These are phyloP conservation scores for Acestrorhynchus altus DNA, from an alignment of 2,797 vertebrate species.

Conservation along the genomic window DNA sequence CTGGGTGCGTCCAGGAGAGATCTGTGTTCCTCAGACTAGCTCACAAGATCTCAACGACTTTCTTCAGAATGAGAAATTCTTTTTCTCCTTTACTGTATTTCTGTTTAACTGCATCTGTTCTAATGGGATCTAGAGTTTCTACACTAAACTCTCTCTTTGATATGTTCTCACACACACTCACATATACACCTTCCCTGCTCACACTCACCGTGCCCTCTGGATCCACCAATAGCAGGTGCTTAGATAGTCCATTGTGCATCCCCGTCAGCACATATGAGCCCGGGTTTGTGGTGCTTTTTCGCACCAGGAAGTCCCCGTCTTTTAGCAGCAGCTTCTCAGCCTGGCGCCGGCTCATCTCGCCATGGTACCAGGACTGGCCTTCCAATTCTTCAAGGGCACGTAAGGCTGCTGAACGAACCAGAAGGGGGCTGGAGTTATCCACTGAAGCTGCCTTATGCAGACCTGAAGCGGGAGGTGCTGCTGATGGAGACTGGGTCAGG, in stretches of 20 bases:
- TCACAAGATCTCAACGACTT: too few relatives aligned
- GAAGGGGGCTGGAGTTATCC: conserved; percentile 86
- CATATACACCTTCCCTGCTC: not conserved
- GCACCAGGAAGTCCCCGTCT: conserved; percentile 95
- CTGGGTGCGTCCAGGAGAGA: too few relatives aligned
- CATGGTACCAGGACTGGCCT: conserved; percentile 90
- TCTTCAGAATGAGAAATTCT: too few relatives aligned
- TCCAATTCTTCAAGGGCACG: conserved; percentile 85
- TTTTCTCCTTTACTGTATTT: too few relatives aligned
- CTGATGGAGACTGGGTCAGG: conserved; percentile 78
- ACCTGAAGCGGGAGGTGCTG: conserved; percentile 65
- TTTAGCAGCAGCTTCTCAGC: conserved; percentile 90
- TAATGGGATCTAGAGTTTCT: too few relatives aligned
- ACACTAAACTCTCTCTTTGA: too few relatives aligned
- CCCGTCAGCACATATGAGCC: conserved; percentile 95
- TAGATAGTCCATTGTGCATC: conserved; percentile 92
- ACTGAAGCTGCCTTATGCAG: conserved; percentile 84
- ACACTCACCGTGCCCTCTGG: conserved; percentile 94
- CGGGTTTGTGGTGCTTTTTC: conserved; percentile 93
- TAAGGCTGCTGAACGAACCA: conserved; percentile 78
- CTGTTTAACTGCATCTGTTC: too few relatives aligned
- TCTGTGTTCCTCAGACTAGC: too few relatives aligned
- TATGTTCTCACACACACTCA: not conserved
- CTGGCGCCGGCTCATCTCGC: conserved; percentile 93
- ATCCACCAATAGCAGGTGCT: conserved; percentile 95